Percentiles rank a stretch among this genome's conserved stretches.
These are phyloP conservation scores for Pachycephala philippinensis DNA, from an alignment of 2,113 vertebrate genomes.

Conservation along the genomic window DNA sequence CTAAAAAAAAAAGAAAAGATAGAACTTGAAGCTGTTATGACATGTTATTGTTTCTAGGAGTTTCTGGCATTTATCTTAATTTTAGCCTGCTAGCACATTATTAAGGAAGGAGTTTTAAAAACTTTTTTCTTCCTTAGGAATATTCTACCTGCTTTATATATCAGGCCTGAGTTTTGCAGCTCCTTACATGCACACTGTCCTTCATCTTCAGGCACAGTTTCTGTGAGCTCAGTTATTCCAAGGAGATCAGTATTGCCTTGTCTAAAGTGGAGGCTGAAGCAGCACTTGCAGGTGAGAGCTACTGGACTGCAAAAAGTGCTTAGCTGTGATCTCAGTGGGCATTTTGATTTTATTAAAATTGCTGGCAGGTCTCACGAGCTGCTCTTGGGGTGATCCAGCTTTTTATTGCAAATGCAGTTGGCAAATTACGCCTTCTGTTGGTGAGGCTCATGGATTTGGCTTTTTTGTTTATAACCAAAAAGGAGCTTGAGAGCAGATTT, in stretches of 20 bases:
- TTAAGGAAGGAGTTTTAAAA: neutral
- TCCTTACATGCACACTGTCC: neutral
- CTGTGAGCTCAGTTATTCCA: neutral
- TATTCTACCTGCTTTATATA: neutral
- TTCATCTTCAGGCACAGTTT: neutral
- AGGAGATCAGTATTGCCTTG: neutral
- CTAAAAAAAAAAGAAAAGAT: neutral
- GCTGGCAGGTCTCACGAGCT: neutral
- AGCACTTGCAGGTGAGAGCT: slow-evolving; percentile 6
- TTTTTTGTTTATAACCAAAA: neutral
- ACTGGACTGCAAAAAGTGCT: slow-evolving; percentile 1
- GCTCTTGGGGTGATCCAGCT: neutral
- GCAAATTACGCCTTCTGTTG: neutral
- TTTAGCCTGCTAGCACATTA: neutral
- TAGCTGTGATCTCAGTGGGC: neutral
- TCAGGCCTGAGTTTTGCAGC: neutral
- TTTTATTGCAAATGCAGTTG: neutral
- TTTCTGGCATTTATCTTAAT: neutral
- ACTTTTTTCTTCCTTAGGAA: neutral
- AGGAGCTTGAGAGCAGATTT: neutral
- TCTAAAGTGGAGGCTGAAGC: neutral
- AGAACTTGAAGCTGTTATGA: neutral
- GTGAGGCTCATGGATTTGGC: neutral
- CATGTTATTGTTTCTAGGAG: neutral
- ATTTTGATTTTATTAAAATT: neutral